These are phyloP conservation scores for Troides helena DNA, from an alignment of 2,888 invertebrate species.

Conservation along the genomic window DNA sequence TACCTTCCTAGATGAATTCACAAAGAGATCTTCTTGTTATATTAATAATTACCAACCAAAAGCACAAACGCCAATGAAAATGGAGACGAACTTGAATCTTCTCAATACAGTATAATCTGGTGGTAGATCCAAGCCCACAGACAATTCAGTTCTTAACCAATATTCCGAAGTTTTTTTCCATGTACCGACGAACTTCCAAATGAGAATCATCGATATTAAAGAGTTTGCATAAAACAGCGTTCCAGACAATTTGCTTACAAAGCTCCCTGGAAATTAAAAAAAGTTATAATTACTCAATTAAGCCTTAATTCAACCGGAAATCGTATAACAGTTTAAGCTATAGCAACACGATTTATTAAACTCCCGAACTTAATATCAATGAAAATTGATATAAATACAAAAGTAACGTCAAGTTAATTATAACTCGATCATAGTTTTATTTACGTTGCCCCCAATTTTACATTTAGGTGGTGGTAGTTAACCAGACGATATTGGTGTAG, in stretches of 20 bases:
- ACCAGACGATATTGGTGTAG: too few species aligned
- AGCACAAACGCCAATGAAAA: constrained; percentile 48
- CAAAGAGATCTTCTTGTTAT: not conserved
- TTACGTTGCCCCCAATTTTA: too few species aligned
- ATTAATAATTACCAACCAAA: constrained; percentile 41
- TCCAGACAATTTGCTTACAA: constrained; percentile 59
- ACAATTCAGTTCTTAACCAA: constrained; percentile 52
- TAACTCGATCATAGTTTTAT: too few species aligned
- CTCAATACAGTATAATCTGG: constrained; percentile 47
- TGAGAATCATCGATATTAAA: constrained; percentile 72
- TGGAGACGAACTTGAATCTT: constrained; percentile 45
- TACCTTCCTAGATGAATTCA: too few species aligned
- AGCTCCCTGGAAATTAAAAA: constrained; percentile 45
- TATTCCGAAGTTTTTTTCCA: constrained; percentile 51
- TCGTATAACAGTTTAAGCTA: too few species aligned
- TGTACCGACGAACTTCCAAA: constrained; percentile 60
- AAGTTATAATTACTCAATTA: not conserved
- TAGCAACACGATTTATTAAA: not conserved
- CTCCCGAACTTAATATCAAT: not conserved
- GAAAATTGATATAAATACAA: not conserved
- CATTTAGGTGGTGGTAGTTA: too few species aligned
- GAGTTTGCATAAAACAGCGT: constrained; percentile 79
- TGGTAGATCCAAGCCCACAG: constrained; percentile 41
- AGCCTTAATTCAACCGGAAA: not conserved
- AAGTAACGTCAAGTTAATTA: not conserved